A percentile compares a stretch with the other conserved stretches of the same genome.
phyloP scores from a whole-genome alignment of 1,140 invertebrate species.

The Caerostris darwini region DNA sequence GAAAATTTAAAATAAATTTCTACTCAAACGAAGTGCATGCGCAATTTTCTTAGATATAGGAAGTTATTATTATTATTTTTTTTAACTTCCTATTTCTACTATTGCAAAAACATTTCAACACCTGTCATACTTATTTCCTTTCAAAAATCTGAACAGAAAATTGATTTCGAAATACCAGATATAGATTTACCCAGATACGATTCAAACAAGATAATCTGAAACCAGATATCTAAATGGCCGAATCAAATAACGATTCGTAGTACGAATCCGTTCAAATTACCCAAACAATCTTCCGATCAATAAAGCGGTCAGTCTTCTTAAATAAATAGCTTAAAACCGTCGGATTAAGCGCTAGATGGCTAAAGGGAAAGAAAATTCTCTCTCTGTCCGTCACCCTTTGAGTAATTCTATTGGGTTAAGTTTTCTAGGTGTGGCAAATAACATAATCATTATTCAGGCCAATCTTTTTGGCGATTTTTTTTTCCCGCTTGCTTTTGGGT shows the following conservation, averaged over 20 bases:
- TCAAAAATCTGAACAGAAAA: neutral
- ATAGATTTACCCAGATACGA: neutral
- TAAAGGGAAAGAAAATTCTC: slow-evolving; percentile 13
- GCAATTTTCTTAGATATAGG: too few species aligned
- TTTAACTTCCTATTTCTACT: too few species aligned
- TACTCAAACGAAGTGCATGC: too few species aligned
- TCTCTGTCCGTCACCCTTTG: slow-evolving; percentile 32
- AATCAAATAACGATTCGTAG: neutral
- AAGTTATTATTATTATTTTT: too few species aligned
- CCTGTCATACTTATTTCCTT: too few species aligned
- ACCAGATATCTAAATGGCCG: neutral
- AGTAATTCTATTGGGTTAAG: slow-evolving; percentile 74
- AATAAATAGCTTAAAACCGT: slow-evolving; percentile 50
- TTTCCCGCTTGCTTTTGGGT: neutral
- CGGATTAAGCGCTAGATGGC: slow-evolving; percentile 18
- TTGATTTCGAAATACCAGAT: slow-evolving; percentile 10
- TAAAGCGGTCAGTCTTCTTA: slow-evolving; percentile 60
- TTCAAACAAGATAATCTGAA: neutral
- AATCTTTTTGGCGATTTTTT: slow-evolving; percentile 22
- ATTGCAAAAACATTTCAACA: too few species aligned
- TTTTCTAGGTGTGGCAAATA: slow-evolving; percentile 70
- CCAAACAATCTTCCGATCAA: slow-evolving; percentile 6
- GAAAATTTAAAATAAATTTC: too few species aligned
- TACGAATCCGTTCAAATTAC: neutral
- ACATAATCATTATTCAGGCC: slow-evolving; percentile 73